Conservation (phyloP, 1,140 invertebrate genomes). For the Mycetomoellerius zeteki region DNA sequence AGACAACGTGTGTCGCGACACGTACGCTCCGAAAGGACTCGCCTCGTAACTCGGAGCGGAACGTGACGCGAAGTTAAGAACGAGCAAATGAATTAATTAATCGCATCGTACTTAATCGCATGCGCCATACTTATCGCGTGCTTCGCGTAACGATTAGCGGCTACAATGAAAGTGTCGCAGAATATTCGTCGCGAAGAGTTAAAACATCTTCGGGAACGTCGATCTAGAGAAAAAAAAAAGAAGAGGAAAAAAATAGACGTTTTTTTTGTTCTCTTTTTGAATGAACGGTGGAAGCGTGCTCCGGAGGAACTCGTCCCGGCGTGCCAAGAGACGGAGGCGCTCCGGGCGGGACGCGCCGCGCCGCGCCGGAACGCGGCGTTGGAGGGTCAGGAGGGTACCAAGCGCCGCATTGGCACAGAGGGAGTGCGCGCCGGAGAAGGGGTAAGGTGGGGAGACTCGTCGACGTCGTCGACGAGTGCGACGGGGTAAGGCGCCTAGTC, state of each 20-base stretch:
- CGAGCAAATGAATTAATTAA: background rate
- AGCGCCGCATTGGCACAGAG: conserved; percentile 2
- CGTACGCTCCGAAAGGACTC: background rate
- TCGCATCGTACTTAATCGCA: too few relatives aligned
- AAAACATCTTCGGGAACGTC: background rate
- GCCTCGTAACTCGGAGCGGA: background rate
- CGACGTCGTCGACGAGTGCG: conserved; percentile 36
- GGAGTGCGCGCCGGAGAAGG: background rate
- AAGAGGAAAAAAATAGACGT: background rate
- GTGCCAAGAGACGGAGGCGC: background rate
- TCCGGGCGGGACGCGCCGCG: conserved; percentile 12
- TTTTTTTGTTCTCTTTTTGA: background rate
- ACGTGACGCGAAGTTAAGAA: background rate
- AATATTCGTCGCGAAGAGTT: background rate
- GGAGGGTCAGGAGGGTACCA: background rate
- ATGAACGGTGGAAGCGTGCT: background rate
- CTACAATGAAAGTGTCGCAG: background rate
- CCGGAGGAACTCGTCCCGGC: conserved; percentile 1
- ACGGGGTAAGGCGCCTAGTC: background rate
- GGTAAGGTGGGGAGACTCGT: background rate
- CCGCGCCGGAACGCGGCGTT: too few relatives aligned
- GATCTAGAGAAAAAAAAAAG: too few relatives aligned
- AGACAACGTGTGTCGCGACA: background rate
- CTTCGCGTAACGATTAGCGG: background rate
- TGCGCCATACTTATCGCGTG: background rate